phyloP scores from a whole-genome alignment of 2,797 vertebrate genomes.

The Danio albolineatus region DNA sequence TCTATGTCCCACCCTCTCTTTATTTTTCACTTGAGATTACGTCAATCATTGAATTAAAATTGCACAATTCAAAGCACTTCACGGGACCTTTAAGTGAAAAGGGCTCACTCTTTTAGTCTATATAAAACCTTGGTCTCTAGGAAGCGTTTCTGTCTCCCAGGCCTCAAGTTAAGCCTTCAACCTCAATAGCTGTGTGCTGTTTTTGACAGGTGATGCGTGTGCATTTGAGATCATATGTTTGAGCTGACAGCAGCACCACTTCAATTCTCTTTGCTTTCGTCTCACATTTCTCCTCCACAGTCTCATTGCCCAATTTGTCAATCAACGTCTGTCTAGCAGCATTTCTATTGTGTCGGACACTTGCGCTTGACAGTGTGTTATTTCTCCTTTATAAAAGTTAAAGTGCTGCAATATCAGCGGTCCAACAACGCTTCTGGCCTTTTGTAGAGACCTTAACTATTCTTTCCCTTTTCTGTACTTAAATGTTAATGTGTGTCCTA shows the following conservation, averaged over 20 bases:
- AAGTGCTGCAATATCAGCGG: conserved; percentile 8
- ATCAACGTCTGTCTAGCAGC: conserved; percentile 28
- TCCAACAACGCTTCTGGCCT: conserved; percentile 5
- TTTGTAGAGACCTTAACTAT: not conserved
- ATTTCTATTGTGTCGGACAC: conserved; percentile 11
- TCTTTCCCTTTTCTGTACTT: not conserved
- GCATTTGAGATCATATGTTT: conserved; percentile 17
- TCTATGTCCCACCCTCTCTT: too few relatives aligned
- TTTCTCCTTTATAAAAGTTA: conserved; percentile 28
- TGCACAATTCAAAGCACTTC: too few relatives aligned
- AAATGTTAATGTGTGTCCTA: not conserved
- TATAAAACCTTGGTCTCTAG: not conserved
- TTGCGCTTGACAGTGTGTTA: conserved; percentile 9
- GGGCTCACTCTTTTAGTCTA: not conserved
- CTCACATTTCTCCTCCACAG: conserved; percentile 3
- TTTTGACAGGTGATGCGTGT: conserved; percentile 31
- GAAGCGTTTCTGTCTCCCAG: not conserved
- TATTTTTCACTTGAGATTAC: too few relatives aligned
- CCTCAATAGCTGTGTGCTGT: not conserved
- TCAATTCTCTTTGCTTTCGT: conserved; percentile 52
- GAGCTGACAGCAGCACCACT: conserved; percentile 42
- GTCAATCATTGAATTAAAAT: too few relatives aligned
- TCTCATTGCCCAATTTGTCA: conserved; percentile 26
- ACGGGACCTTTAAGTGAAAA: not conserved
- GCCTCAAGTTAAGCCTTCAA: conserved; percentile 3